Evolutionary conservation across 2,113 vertebrate species (phyloP).

Genomic region (Istiophorus platypterus): DNA sequence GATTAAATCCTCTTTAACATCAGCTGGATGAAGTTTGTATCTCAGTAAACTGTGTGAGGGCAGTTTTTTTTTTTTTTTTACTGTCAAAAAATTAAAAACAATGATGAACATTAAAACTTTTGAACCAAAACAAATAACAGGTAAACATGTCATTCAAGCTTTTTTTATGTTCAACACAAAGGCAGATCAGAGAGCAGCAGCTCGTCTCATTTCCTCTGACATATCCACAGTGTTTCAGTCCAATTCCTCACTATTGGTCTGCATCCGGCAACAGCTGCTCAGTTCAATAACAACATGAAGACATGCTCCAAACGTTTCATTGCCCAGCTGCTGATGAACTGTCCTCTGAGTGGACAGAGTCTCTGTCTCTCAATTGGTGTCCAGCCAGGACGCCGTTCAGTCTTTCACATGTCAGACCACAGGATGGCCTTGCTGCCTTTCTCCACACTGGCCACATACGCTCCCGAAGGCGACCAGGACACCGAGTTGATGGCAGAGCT

Average conservation of each 20-base stretch:
- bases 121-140: not conserved
- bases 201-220: not conserved
- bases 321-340: not conserved
- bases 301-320: not conserved
- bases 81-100: not conserved
- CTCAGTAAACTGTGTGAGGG: not conserved
- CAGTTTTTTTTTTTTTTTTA: not conserved
- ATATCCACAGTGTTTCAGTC: too few species aligned
- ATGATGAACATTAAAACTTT: not conserved
- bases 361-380: not conserved
- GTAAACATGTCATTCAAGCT: conserved; percentile 2
- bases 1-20: not conserved
- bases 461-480: conserved; percentile 92
- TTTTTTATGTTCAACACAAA: not conserved
- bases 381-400: not conserved
- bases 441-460: conserved; percentile 93
- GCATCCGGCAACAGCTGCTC: not conserved
- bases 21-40: not conserved
- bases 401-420: conserved; percentile 92
- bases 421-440: conserved; percentile 94
- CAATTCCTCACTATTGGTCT: not conserved
- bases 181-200: not conserved
- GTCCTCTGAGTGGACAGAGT: conserved; percentile 6
- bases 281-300: not conserved
- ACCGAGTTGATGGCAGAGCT: conserved; percentile 95